phyloP scores from a whole-genome alignment of 2,888 invertebrate species.

The Aporophyla lueneburgensis region DNA sequence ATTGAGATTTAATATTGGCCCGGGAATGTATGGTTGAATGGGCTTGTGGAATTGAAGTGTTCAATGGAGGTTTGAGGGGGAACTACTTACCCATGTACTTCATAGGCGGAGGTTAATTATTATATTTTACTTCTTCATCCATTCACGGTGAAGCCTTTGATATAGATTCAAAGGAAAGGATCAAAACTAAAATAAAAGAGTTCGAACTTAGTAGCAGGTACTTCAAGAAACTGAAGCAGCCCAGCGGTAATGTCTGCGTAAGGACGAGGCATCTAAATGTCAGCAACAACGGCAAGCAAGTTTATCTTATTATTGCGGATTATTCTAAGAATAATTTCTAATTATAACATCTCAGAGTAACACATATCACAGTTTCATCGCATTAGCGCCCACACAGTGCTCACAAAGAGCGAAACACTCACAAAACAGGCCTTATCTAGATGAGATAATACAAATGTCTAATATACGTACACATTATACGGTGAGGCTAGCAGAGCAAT shows the following conservation, averaged over 20 bases:
- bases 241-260: too few species aligned
- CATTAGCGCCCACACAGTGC: slow-evolving; percentile 40
- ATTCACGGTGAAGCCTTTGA: background rate
- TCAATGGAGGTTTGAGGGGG: slow-evolving; percentile 8
- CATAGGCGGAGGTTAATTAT: slow-evolving; percentile 1
- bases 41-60: slow-evolving; percentile 16
- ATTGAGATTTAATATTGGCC: slow-evolving; percentile 52
- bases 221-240: too few species aligned
- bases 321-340: slow-evolving; percentile 13
- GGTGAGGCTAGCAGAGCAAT: slow-evolving; percentile 51
- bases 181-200: background rate
- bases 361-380: slow-evolving; percentile 21
- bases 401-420: slow-evolving; percentile 18
- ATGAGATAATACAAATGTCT: slow-evolving; percentile 28
- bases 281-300: background rate
- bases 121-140: background rate
- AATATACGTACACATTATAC: slow-evolving; percentile 26
- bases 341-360: slow-evolving; percentile 41
- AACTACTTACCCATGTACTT: background rate
- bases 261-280: background rate
- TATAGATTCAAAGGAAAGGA: background rate
- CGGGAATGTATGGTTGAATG: slow-evolving; percentile 17
- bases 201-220: background rate
- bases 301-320: slow-evolving; percentile 2
- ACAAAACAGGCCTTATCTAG: slow-evolving; percentile 29